phyloP scores from a whole-genome alignment of 2,113 vertebrate genomes.

The Elachura formosa region DNA sequence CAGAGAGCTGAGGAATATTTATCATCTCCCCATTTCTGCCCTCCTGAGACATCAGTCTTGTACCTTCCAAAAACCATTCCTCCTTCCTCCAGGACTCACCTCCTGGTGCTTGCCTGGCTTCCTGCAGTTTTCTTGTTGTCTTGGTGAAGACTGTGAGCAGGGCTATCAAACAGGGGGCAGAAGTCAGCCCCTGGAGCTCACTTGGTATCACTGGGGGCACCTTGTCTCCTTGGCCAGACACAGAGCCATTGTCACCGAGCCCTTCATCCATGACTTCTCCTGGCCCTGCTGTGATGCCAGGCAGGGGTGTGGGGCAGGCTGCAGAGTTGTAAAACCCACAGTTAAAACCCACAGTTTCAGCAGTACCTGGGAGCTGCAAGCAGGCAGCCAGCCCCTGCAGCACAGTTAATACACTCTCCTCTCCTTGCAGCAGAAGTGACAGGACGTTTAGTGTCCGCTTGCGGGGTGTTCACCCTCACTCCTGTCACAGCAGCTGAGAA shows the following conservation, averaged over 20 bases:
- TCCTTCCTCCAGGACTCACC: not conserved
- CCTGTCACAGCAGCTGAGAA: not conserved
- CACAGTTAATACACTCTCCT: not conserved
- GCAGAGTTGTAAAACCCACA: too few species aligned
- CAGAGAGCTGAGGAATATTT: not conserved
- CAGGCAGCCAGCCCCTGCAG: not conserved
- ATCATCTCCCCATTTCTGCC: not conserved
- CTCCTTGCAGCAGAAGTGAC: not conserved
- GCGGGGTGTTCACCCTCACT: not conserved
- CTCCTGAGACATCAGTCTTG: not conserved
- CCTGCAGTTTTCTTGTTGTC: not conserved
- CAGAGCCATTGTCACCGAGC: accelerated
- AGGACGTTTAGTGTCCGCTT: not conserved
- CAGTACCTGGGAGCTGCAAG: not conserved
- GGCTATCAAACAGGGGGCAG: not conserved
- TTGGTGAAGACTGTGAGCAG: not conserved
- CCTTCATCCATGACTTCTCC: not conserved
- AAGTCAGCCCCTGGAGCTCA: not conserved
- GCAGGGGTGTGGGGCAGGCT: not conserved
- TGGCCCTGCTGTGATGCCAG: accelerated
- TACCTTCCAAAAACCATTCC: not conserved
- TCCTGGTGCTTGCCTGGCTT: not conserved
- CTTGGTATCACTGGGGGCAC: not conserved
- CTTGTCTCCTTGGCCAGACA: not conserved
- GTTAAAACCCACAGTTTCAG: not conserved